Percentiles rank a stretch among this genome's conserved stretches.
These are phyloP conservation scores for Temnothorax nylanderi DNA, from an alignment of 1,140 invertebrate species.

Conservation along the genomic window DNA sequence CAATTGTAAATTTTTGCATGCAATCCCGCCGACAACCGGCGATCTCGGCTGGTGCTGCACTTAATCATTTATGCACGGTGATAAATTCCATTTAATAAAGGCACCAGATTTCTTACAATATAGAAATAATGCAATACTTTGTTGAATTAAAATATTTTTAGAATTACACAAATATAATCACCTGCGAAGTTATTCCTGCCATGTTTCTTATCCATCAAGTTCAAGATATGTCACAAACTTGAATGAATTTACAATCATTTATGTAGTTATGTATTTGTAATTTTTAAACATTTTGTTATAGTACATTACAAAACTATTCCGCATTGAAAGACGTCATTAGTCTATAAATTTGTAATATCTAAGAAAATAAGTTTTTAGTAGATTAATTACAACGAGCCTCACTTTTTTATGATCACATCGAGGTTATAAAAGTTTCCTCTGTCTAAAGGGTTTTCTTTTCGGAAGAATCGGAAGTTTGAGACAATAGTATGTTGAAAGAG, in stretches of 20 bases:
- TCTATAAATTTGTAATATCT: neutral
- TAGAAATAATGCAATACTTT: neutral
- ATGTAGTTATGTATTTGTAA: neutral
- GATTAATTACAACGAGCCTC: neutral
- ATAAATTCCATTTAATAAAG: neutral
- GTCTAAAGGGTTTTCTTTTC: neutral
- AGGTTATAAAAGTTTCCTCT: neutral
- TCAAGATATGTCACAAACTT: neutral
- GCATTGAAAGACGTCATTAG: neutral
- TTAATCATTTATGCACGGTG: neutral
- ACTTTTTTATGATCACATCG: neutral
- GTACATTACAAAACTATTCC: neutral
- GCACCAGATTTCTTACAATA: neutral
- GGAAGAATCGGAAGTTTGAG: neutral
- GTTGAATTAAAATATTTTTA: neutral
- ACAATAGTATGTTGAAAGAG: neutral
- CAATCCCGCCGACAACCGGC: neutral
- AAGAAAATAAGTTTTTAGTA: neutral
- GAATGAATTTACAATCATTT: neutral
- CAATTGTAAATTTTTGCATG: slow-evolving; percentile 27
- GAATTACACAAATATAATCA: neutral
- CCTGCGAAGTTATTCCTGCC: neutral
- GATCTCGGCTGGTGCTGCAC: neutral
- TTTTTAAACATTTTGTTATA: neutral
- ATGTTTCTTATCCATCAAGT: neutral